A percentile compares a stretch with the other conserved stretches of the same genome.
These are phyloP conservation scores for Gambelia wislizenii DNA, from an alignment of 2,797 vertebrate species.

Conservation along the genomic window DNA sequence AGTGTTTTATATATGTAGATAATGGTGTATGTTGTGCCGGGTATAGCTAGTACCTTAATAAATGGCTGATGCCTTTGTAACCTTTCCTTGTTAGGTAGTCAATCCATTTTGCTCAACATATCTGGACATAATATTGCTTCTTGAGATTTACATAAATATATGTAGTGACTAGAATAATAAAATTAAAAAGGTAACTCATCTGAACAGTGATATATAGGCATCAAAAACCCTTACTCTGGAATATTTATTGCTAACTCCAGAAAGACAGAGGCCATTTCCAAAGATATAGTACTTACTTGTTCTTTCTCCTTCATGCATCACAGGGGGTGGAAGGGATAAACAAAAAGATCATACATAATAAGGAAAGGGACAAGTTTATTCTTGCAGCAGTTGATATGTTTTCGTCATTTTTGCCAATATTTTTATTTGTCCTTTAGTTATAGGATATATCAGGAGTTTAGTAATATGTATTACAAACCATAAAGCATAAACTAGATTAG, in stretches of 20 bases:
- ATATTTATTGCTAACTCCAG: conserved; percentile 32
- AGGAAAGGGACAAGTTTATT: background rate
- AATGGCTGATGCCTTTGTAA: background rate
- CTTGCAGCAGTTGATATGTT: background rate
- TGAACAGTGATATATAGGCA: conserved; percentile 11
- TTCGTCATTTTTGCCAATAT: background rate
- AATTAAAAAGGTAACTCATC: conserved; percentile 40
- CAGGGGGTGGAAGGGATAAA: background rate
- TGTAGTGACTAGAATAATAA: conserved; percentile 25
- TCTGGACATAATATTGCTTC: background rate
- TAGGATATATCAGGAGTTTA: background rate
- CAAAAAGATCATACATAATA: background rate
- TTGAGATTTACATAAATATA: conserved; percentile 19
- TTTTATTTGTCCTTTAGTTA: background rate
- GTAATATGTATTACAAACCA: too few species aligned
- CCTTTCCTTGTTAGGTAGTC: background rate
- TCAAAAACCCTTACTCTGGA: conserved; percentile 9
- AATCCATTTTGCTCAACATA: background rate
- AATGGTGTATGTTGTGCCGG: too few species aligned
- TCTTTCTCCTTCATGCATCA: conserved; percentile 23
- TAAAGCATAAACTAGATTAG: too few species aligned
- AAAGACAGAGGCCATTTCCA: conserved; percentile 41
- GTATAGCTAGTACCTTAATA: too few species aligned
- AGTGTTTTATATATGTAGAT: too few species aligned
- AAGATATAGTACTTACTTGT: background rate